A percentile compares a stretch with the other conserved stretches of the same genome.
Evolutionary conservation across 1,140 invertebrate genomes (phyloP).

Genomic region (Chelonus insularis): DNA sequence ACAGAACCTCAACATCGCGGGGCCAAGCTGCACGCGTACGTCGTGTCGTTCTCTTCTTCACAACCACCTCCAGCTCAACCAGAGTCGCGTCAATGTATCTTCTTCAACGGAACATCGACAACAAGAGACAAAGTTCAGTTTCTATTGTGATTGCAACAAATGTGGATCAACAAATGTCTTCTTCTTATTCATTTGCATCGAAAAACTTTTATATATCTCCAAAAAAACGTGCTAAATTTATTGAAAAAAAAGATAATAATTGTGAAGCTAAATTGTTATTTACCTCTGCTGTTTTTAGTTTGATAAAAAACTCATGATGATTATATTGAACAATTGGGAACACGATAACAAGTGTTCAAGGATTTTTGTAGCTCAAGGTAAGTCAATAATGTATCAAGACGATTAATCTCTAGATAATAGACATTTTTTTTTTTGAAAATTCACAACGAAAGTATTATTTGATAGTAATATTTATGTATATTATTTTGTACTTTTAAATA

Average conservation of each 20-base stretch:
- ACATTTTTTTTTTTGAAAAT: background rate
- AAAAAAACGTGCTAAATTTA: background rate
- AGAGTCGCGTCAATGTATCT: background rate
- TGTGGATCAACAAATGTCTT: conserved; percentile 13
- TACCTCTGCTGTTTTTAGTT: background rate
- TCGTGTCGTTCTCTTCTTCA: background rate
- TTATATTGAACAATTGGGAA: background rate
- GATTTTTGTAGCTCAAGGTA: background rate
- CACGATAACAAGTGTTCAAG: background rate
- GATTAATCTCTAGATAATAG: background rate
- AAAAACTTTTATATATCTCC: background rate
- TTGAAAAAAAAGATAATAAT: background rate
- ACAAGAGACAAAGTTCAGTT: conserved; percentile 10
- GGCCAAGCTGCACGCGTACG: background rate
- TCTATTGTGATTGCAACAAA: conserved; percentile 19
- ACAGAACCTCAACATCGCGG: conserved; percentile 3
- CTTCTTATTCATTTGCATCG: background rate
- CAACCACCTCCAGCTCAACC: background rate
- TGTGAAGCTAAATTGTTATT: background rate
- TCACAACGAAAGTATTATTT: too few relatives aligned
- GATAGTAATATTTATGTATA: too few relatives aligned
- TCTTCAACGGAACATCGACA: background rate
- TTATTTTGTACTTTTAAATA: too few relatives aligned
- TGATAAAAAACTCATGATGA: background rate
- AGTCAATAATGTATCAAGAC: background rate